Evolutionary conservation across 2,113 vertebrate species (phyloP), one percentile per base, ranked within the genome.

Genomic region (Falco punctatus): DNA sequence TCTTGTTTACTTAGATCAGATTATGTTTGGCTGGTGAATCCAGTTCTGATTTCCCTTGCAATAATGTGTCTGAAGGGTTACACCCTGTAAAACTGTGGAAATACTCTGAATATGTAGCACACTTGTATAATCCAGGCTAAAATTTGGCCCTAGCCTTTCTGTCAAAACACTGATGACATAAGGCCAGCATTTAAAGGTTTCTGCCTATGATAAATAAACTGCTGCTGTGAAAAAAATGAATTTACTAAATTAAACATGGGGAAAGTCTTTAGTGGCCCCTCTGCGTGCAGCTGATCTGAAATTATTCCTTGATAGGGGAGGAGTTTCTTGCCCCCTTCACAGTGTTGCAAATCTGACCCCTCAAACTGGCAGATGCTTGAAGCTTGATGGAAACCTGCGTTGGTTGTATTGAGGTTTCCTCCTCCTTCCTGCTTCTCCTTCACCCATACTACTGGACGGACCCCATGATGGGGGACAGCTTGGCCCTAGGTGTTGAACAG

Each of bases 1-100:
- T 86, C 77, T 81, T 93, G 44, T 91, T 96, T 93, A 79, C 73
- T 91, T 52, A 86, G 72, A 87, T 79, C 44, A 72, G 42, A 83
- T 81, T 71, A 33, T 71, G 11, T 81, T 80, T 93, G 75, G 55
- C 67, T 86, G 44, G 11, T 42, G 69, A 92, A 88, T 69, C 17
- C 69, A 72, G 35, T 84, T 73, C 64, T 83, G 64, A 51, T 81
- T 96, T 89, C 57, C 61, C 57, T 79, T 28, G 38, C 62, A 88
- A 46, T 40, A 54, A 86, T 0, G 5, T 61, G 52, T 35, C 86
- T 91, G 92, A 95, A 81, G 44, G 78, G 83, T 85, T 91, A 93
- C 94, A 88, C 73, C 88, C 94, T 89, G 73, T 65, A 88, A 95
- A 94, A 83, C 46, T 70, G 28, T 2, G 11, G 65, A 67, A 93